Conservation (phyloP, 2,888 invertebrate species). For the Perizoma flavofasciatum region DNA sequence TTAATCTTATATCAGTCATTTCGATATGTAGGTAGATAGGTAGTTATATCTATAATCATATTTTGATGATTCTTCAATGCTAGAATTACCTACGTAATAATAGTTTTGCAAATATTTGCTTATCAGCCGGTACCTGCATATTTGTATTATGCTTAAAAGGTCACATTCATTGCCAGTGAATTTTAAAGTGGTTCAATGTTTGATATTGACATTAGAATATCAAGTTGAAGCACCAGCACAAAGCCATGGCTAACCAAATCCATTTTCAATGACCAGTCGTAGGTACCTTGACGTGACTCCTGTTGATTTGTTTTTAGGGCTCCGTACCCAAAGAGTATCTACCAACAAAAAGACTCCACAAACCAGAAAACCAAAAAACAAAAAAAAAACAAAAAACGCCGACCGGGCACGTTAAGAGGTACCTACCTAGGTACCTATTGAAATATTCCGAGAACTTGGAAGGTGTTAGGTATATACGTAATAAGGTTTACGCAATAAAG, state of each 20-base stretch:
- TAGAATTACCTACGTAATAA: slow-evolving; percentile 29
- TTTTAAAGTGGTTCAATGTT: slow-evolving; percentile 58
- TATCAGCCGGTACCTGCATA: slow-evolving; percentile 40
- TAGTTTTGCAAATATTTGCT: slow-evolving; percentile 59
- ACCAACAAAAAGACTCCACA: too few relatives aligned
- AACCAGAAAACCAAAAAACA: too few relatives aligned
- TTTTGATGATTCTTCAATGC: too few relatives aligned
- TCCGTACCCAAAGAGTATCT: neutral
- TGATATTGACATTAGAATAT: slow-evolving; percentile 53
- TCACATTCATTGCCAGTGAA: slow-evolving; percentile 61
- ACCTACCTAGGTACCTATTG: too few relatives aligned
- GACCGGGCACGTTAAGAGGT: too few relatives aligned
- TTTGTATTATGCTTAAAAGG: slow-evolving; percentile 64
- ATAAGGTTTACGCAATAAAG: too few relatives aligned
- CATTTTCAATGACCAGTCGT: slow-evolving; percentile 18
- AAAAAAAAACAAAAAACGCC: too few relatives aligned
- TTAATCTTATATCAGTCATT: too few relatives aligned
- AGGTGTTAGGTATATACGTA: too few relatives aligned
- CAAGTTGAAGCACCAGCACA: slow-evolving; percentile 51
- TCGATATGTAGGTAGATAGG: too few relatives aligned
- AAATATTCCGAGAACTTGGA: too few relatives aligned
- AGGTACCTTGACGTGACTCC: slow-evolving; percentile 20
- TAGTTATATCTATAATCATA: too few relatives aligned
- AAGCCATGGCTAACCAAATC: slow-evolving; percentile 45
- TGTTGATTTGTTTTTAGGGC: slow-evolving; percentile 12